Base-by-base conservation (phyloP, 2,113 vertebrate genomes). In the Oryzias curvinotus region DNA sequence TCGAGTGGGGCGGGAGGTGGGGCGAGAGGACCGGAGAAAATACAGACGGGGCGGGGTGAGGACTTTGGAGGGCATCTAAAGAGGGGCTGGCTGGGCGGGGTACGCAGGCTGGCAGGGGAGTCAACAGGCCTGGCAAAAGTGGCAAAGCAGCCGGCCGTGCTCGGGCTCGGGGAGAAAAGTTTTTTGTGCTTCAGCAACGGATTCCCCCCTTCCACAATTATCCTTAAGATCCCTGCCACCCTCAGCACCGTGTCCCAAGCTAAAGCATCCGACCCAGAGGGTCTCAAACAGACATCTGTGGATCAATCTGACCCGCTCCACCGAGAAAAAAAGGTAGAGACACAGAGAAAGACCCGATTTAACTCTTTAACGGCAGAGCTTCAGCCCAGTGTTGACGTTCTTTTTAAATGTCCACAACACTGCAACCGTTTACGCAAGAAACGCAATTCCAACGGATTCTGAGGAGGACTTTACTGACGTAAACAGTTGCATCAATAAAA, bases 131-230 rank as follows among this genome's bases (percentile, higher is more conserved):
- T 54, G 72, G 80, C 76, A 68, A 56, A 67, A 52, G 52, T 4
- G 5, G 23, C 68, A 46, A 62, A 77, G 78, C 78, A 63, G 80
- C 87, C 86, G 89, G 86, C 88, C 86, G 88, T 80, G 83, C 60
- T 51, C 25, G 25, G 54, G 57, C 68, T 76, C 45, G 52, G n/a
- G 30, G 73, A 56, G 17, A 21, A 81, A 56, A 57, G 62, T 59
- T 77, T 73, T 74, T 81, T 62, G 80, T 80, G 83, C 85, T 72
- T 73, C 65, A 78, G 84, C 73, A 84, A 86, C 80, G 72, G 77
- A 65, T 59, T 73, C 72, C 65, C 67, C 80, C 36, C 70, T 72
- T 28, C 75, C 75, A 78, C 81, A 89, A 88, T 90, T 89, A 89
- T 81, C 57, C 67, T 62, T 52, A 46, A 48, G 59, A 65, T 65